phyloP scores from a whole-genome alignment of 2,888 invertebrate species.

The Dorcus hopei region DNA sequence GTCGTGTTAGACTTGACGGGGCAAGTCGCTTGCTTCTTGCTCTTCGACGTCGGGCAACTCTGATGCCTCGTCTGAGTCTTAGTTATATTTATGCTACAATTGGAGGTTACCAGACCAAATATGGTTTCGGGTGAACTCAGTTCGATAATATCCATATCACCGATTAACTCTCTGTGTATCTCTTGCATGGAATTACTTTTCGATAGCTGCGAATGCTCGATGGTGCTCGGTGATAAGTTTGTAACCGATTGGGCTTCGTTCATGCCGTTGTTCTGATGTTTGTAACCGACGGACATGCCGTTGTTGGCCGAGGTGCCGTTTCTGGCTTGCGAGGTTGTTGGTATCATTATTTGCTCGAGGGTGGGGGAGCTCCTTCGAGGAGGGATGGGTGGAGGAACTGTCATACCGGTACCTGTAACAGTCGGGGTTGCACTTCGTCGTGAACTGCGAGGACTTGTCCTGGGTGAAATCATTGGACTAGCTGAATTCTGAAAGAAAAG shows the following conservation, averaged over 20 bases:
- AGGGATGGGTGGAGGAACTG: constrained; percentile 61
- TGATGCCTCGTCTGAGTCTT: constrained; percentile 40
- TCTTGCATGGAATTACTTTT: constrained; percentile 48
- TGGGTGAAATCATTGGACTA: constrained; percentile 58
- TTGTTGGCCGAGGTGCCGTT: constrained; percentile 21
- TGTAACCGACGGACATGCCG: constrained; percentile 15
- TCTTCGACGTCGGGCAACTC: constrained; percentile 45
- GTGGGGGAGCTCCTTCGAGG: constrained; percentile 59
- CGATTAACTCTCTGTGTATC: constrained; percentile 33
- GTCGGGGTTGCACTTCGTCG: constrained; percentile 45
- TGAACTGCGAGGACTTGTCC: constrained; percentile 54
- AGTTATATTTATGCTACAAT: constrained; percentile 50
- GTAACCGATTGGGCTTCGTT: constrained; percentile 43
- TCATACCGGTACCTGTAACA: constrained; percentile 36
- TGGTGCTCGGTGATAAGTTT: constrained; percentile 35
- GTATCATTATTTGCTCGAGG: constrained; percentile 38
- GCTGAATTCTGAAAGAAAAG: constrained; percentile 46
- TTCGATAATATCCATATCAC: constrained; percentile 35
- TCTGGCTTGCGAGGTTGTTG: constrained; percentile 31
- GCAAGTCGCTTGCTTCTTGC: constrained; percentile 45
- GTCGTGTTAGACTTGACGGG: constrained; percentile 59
- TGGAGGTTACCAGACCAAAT: constrained; percentile 67
- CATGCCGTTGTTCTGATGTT: constrained; percentile 25
- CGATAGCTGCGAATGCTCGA: constrained; percentile 35
- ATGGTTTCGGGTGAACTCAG: constrained; percentile 71